A percentile compares a stretch with the other conserved stretches of the same genome.
Evolutionary conservation across 2,113 vertebrate genomes (phyloP).

Genomic region (Anser brachyrhynchus): DNA sequence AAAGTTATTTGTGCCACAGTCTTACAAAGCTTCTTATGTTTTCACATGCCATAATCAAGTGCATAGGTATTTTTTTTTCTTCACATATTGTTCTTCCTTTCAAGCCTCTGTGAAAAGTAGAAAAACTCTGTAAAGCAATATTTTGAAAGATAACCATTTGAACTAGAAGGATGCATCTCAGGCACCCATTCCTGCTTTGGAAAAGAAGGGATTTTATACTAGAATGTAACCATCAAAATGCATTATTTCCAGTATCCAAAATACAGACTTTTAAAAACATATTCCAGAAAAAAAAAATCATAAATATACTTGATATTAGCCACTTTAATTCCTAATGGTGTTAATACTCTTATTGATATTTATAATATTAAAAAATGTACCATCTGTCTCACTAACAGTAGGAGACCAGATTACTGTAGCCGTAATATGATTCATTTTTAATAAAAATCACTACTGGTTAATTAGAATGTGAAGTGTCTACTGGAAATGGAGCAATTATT

Average conservation of each 20-base stretch:
- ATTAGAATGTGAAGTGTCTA: slow-evolving; percentile 61
- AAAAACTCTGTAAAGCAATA: slow-evolving; percentile 20
- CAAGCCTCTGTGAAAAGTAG: background rate
- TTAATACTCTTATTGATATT: slow-evolving; percentile 72
- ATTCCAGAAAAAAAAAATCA: slow-evolving; percentile 59
- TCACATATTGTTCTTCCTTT: background rate
- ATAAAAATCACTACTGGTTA: slow-evolving; percentile 53
- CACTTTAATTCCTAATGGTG: slow-evolving; percentile 59
- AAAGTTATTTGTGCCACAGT: background rate
- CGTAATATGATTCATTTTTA: slow-evolving; percentile 55
- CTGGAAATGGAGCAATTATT: slow-evolving; percentile 59
- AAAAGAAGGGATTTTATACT: slow-evolving; percentile 23
- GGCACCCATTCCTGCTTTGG: background rate
- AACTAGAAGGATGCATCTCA: background rate
- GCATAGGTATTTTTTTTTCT: background rate
- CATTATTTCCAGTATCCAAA: background rate
- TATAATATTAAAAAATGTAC: slow-evolving; percentile 67
- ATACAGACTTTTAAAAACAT: background rate
- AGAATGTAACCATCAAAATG: background rate
- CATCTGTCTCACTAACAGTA: slow-evolving; percentile 60
- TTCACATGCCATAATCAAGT: background rate
- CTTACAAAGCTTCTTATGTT: background rate
- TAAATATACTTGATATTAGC: slow-evolving; percentile 58
- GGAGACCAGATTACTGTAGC: slow-evolving; percentile 46
- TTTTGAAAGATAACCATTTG: background rate